Evolutionary conservation across 2,888 invertebrate species (phyloP).

Genomic region (Danaus chrysippus): DNA sequence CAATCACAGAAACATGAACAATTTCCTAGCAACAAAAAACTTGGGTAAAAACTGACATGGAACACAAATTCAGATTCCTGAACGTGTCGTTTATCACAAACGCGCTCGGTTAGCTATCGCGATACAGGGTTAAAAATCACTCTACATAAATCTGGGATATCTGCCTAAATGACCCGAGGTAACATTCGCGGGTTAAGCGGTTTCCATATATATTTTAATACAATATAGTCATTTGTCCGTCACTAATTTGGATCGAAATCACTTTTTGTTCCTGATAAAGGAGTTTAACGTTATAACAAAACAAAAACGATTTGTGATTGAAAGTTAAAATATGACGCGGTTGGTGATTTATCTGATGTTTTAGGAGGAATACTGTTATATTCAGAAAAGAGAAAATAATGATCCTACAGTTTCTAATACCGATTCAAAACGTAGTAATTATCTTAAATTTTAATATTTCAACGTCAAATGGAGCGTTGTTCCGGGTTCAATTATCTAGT

Average conservation of each 20-base stretch:
- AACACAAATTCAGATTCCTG: constrained; percentile 44
- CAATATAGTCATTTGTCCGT: constrained; percentile 45
- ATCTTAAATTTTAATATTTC: constrained; percentile 30
- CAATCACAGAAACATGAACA: constrained; percentile 38
- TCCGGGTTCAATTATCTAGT: constrained; percentile 22
- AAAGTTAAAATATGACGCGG: no score
- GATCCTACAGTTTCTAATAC: no score
- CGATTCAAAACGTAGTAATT: constrained; percentile 15
- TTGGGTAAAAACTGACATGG: constrained; percentile 39
- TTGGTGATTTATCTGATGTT: no score
- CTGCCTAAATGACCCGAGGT: constrained; percentile 64
- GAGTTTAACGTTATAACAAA: neutral
- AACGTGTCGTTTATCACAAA: constrained; percentile 51
- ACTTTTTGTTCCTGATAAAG: neutral
- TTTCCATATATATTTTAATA: constrained; percentile 38
- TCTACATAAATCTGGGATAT: constrained; percentile 71
- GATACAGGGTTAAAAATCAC: constrained; percentile 74
- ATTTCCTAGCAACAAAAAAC: constrained; percentile 35
- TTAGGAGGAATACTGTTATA: no score
- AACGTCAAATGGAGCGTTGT: constrained; percentile 23
- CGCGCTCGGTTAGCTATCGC: constrained; percentile 45
- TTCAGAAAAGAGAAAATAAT: no score
- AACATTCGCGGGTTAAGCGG: constrained; percentile 45
- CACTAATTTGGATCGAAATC: constrained; percentile 24
- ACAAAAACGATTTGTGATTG: no score